Base-by-base conservation (phyloP, 2,888 invertebrate genomes). In the Scaptomyza parva region DNA sequence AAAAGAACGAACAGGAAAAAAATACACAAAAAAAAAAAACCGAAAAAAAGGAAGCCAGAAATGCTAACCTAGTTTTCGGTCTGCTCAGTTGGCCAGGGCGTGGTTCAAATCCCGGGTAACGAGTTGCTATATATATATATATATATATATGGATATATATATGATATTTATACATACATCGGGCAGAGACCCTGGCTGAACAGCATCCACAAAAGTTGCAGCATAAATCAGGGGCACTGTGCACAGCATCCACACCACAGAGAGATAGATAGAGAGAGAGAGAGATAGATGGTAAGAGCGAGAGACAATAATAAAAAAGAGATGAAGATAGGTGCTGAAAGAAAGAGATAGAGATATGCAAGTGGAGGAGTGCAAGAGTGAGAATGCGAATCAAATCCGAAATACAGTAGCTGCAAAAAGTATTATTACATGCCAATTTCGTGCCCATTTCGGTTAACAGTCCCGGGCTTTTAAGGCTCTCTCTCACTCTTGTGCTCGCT, bases 31-130 rank as follows among this genome's bases (percentile, higher is more conserved):
- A 57, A 20, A 37, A 24, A 41, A 17, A 9, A n/a, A n/a, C n/a
- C n/a, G n/a, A 18, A 17, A 45, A 22, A 22, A 28, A 37, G 1
- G 17, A 37, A 37, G 37, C 24, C 41, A 44, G 30, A 43, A 65
- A 50, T 60, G 76, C 65, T 82, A 82, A 87, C 82, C 82, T 82
- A 82, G 86, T 85, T 82, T 82, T 82, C 53, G 71, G 68, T 44
- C 73, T 72, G 77, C 77, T 69, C 63, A 61, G 66, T 84, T 82
- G 79, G 86, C 63, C 84, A 84, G 84, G 84, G 84, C 84, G 84
- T 84, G 84, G 84, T 84, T 84, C 78, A 75, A 86, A 84, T 88
- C 83, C 83, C 83, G 86, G 83, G 88, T 88, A 84, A 83, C 62
- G 86, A 64, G 48, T 72, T 60, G 52, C 39, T 61, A 39, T 51